Base-by-base conservation (phyloP, 2,113 vertebrate species). In the Toxotes chatareus region DNA sequence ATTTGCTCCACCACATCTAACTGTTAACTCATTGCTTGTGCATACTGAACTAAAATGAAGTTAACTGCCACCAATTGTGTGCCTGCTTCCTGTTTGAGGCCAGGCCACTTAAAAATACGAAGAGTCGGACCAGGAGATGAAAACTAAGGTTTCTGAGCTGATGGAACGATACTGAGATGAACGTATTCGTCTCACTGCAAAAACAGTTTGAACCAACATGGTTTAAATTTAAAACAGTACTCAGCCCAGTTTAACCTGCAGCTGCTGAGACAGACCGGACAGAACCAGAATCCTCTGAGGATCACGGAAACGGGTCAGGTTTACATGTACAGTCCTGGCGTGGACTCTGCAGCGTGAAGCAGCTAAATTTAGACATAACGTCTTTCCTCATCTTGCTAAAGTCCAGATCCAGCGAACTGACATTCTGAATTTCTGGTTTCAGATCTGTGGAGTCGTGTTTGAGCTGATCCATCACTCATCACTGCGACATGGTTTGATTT, bases 1-100 rank as follows among this genome's bases (percentile, higher is more conserved):
- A 84, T 88, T 87, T 89, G 57, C 64, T 1, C 9, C 71, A 21
- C 88, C 89, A 89, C 91, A 91, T 91, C 83, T 88, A 3, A 86
- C 67, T 5, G 17, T 63, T 59, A 7, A 63, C 85, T 88, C 74
- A 13, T 61, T 76, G 73, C 83, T 86, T 85, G 71, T 84, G 85
- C 84, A 88, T 11, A 87, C 84, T 76, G 57, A 83, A 85, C 85
- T 83, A 38, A 84, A 87, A 88, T 83, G 64, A 90, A 86, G 86
- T 85, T 87, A 85, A 90, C 56, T 82, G 83, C 56, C 65, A 21
- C 73, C 84, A 61, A 85, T 77, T 7, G 85, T 5, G 34, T 7
- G 56, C 38, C 79, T 76, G 64, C 47, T 70, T 76, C 57, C 59
- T 23, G 17, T 88, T 78, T 57, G 17, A 57, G 46, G 38, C 42